Evolutionary conservation across 2,888 invertebrate genomes (phyloP).

Genomic region (Steinernema scapterisci): DNA sequence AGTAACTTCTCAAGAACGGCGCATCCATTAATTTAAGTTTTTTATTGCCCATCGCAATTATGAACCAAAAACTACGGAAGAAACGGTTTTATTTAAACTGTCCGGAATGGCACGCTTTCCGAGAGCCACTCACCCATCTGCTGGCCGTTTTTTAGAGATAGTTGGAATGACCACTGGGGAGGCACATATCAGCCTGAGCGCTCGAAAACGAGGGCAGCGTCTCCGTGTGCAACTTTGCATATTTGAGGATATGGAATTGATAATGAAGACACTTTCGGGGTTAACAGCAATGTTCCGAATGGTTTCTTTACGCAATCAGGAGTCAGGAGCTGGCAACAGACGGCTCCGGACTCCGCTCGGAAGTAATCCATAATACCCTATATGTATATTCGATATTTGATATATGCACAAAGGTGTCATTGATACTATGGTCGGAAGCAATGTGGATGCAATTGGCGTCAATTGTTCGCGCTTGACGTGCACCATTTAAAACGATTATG

Average conservation of each 20-base stretch:
- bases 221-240: conserved; percentile 3
- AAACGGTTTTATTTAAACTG: too few species aligned
- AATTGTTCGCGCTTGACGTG: conserved; percentile 21
- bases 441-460: conserved; percentile 26
- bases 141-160: too few species aligned
- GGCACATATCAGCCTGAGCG: too few species aligned
- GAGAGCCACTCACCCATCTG: too few species aligned
- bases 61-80: neutral
- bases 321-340: too few species aligned
- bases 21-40: conserved; percentile 25
- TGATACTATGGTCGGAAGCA: conserved; percentile 25
- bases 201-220: neutral
- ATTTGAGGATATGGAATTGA: neutral
- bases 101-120: too few species aligned
- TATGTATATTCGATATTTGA: neutral
- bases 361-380: too few species aligned
- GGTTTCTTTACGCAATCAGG: too few species aligned
- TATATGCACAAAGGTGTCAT: conserved; percentile 11
- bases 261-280: neutral
- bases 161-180: too few species aligned
- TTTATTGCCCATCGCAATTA: conserved; percentile 22
- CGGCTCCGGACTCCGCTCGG: too few species aligned
- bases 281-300: too few species aligned
- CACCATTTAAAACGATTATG: conserved; percentile 30
- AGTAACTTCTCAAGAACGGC: neutral